phyloP scores from a whole-genome alignment of 2,113 vertebrate species.

The Corythornis madagascariensis region DNA sequence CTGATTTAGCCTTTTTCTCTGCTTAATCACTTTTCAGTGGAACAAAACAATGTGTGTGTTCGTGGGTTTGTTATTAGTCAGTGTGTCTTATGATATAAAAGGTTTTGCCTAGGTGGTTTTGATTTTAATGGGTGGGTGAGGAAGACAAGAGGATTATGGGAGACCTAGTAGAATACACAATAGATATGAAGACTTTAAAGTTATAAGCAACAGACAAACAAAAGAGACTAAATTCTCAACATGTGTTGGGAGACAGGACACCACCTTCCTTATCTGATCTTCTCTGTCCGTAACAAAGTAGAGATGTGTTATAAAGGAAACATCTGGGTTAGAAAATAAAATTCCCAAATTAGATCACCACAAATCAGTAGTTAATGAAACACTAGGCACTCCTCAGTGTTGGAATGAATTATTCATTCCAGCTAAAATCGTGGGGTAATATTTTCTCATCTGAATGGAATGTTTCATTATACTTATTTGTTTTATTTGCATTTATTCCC shows the following conservation, averaged over 20 bases:
- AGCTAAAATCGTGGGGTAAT: neutral
- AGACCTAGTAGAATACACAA: neutral
- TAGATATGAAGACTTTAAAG: neutral
- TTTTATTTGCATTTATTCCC: constrained; percentile 24
- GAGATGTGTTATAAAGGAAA: constrained; percentile 36
- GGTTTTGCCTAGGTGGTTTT: neutral
- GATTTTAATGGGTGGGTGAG: neutral
- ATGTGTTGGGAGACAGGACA: neutral
- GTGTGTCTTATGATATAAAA: neutral
- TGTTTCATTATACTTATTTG: neutral
- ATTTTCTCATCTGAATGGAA: constrained; percentile 44
- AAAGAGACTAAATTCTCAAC: neutral
- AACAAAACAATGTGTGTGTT: neutral
- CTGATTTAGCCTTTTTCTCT: neutral
- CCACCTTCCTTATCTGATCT: neutral
- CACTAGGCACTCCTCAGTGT: neutral
- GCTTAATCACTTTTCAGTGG: neutral
- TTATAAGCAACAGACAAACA: neutral
- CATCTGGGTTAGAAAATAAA: constrained; percentile 61
- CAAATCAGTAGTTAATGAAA: constrained; percentile 34
- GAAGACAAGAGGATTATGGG: neutral
- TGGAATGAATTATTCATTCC: constrained; percentile 39
- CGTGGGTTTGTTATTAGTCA: neutral
- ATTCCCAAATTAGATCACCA: constrained; percentile 64
- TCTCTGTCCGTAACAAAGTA: neutral